Evolutionary conservation across 2,797 vertebrate species (phyloP), one percentile per base, ranked within the genome.

Genomic region (Notamacropus eugenii): DNA sequence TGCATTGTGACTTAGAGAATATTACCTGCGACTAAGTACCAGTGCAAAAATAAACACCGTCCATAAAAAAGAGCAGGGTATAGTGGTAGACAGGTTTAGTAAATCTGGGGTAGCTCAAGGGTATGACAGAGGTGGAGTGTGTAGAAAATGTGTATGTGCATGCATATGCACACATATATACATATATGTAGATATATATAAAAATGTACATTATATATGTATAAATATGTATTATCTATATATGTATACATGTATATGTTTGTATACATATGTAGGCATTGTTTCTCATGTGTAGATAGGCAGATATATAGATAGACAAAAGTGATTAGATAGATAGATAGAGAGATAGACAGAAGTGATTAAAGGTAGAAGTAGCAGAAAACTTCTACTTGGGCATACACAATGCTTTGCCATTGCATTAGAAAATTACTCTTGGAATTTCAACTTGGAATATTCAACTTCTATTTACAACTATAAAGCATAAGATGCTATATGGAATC

Each of bases 401-500:
- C 9, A 54, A 1, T n/a, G 9, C 50, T n/a, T 87, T 91, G 91
- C 74, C 55, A 46, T 46, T 92, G 31, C 62, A 54, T 92, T 29
- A 55, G 82, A 91, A 74, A 87, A 34, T 93, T 11, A 82, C 1
- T 9, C 8, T 8, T 87, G 9, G 19, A 27, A 46, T 9, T 46
- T 82, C 50, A 52, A 52, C 11, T 82, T 82, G 40, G 1, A 6
- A 24, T 24, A 87, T 87, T 87, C 40, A 11, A 87, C 10, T 50
- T 16, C 90, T 54, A 0, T 58, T 93, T 27, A 54, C 92, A 93
- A 92, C 16, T 58, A 22, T 31, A 90, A 10, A 40, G 1, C 31
- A 91, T 3, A 52, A 82, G 31, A 31, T 54, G 94, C 11, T 95
- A 95, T 46, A 54, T 5, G 91, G 55, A 95, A 74, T 52, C 67